Evolutionary conservation across 2,113 vertebrate genomes (phyloP), one percentile per base, ranked within the genome.

Genomic region (Maccullochella peelii): DNA sequence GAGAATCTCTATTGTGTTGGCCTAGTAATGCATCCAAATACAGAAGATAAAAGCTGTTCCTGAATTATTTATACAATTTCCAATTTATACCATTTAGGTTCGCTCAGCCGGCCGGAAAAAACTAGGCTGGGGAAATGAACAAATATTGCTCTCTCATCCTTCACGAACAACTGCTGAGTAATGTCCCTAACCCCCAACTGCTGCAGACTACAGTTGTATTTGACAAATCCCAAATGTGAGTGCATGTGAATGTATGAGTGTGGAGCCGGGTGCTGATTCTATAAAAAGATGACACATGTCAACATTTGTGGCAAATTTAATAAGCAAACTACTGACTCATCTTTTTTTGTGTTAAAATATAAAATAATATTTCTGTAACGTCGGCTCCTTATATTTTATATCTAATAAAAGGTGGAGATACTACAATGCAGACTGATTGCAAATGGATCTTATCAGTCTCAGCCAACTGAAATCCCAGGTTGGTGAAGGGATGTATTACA

Each of bases 1-100:
- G n/a, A 47, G 14, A 73, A 61, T 76, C 76, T 77, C 50, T 30
- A 47, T 71, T 73, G 61, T 77, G 52, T 42, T 81, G 66, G 57
- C 58, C 73, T 40, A 33, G 65, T 78, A 61, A 81, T 69, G 73
- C 59, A 63, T 84, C 82, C 47, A 84, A 81, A 87, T 73, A 72
- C 58, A 77, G 18, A 61, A 61, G 84, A 87, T 87, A 68, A 91
- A 88, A 91, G 86, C 47, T 2, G 16, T 65, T 40, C 18, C 66
- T 88, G 61, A 89, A 89, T 84, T 86, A 90, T 89, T 91, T 42
- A 88, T 85, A 71, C 36, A 10, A 49, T 73, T 82, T 89, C 33
- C 38, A 85, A 80, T 89, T 86, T 84, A 83, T 77, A 76, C 52
- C 55, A 84, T 91, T 89, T 86, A 52, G 33, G 88, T 74, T 87